Conservation (phyloP, 2,888 invertebrate species). For the Caenorhabditis plicata region DNA sequence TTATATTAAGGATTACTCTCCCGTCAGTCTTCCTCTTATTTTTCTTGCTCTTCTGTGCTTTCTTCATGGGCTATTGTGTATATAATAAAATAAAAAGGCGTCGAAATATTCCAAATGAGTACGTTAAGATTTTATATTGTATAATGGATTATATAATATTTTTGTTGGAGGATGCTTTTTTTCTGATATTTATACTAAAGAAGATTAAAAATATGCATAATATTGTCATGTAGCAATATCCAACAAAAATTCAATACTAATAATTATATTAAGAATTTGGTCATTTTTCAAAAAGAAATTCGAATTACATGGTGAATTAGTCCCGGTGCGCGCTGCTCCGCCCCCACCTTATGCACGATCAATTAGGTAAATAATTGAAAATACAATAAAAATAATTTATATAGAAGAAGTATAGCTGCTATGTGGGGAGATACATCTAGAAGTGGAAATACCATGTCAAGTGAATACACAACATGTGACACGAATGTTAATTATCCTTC, state of each 20-base stretch:
- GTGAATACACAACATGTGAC: too few relatives aligned
- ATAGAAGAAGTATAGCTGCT: conserved; percentile 32
- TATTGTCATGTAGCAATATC: too few relatives aligned
- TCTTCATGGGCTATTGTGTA: conserved; percentile 28
- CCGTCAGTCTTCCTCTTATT: conserved; percentile 31
- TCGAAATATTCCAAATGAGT: conserved; percentile 37
- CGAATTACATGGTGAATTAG: conserved; percentile 51
- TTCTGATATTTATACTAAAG: too few relatives aligned
- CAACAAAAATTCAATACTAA: too few relatives aligned
- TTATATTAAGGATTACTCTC: conserved; percentile 34
- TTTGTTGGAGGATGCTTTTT: too few relatives aligned
- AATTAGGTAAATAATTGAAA: conserved; percentile 9
- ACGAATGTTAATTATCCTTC: too few relatives aligned
- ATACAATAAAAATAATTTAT: conserved; percentile 1
- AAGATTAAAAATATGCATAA: too few relatives aligned
- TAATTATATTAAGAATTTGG: conserved; percentile 59
- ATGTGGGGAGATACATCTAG: conserved; percentile 48
- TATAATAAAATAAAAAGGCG: conserved; percentile 34
- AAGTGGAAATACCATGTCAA: too few relatives aligned
- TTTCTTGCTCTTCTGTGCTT: conserved; percentile 23
- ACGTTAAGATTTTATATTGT: conserved; percentile 2
- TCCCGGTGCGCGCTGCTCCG: conserved; percentile 60
- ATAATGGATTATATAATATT: not conserved
- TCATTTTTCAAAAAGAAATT: conserved; percentile 39
- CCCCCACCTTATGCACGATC: conserved; percentile 47